Base-by-base conservation (phyloP, 2,888 invertebrate genomes). In the Charanyca ferruginea region DNA sequence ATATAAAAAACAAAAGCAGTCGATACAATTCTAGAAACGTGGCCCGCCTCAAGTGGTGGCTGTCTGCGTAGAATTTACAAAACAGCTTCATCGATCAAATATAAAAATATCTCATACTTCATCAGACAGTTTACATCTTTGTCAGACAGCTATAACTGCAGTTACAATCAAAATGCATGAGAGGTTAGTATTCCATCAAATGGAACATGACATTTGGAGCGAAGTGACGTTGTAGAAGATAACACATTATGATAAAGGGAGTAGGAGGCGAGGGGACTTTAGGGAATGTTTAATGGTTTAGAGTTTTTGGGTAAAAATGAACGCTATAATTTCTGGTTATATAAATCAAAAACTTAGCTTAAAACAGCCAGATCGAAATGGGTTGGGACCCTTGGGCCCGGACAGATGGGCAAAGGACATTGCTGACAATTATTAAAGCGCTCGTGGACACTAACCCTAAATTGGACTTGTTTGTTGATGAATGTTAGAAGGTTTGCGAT, bases 1-100 rank as follows among this genome's bases (percentile, higher is more conserved):
- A 7, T 7, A 35, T 38, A 38, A 16, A 4, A 13, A 16, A 16
- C 38, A 5, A 38, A 38, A 16, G 13, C 38, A 32, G 16, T 38
- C 3, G 13, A 5, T 38, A 38, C 11, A 1, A 32, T 9, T 32
- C 32, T 32, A 32, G 11, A 7, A 2, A 11, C 32, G 11, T 38
- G 3, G 38, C 0, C 38, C 1, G 38, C 16, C 13, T 38, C 16
- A 38, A 38, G 38, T 38, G 16, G 16, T 4, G 1, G 38, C 38
- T 16, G 13, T 13, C n/a, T 8, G 23, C 13, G 9, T 11, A 13
- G 18, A 22, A 47, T 38, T 47, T 11, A 7, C 38, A 41, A 22
- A n/a, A 47, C 5, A 65, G 9, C 25, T 28, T 2, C 18, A 68
- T 48, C 73, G 41, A 64, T 68, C 47, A 73, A 48, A 20, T 11